These are phyloP conservation scores for Thunnus albacares DNA, from an alignment of 2,797 vertebrate species.

Conservation along the genomic window DNA sequence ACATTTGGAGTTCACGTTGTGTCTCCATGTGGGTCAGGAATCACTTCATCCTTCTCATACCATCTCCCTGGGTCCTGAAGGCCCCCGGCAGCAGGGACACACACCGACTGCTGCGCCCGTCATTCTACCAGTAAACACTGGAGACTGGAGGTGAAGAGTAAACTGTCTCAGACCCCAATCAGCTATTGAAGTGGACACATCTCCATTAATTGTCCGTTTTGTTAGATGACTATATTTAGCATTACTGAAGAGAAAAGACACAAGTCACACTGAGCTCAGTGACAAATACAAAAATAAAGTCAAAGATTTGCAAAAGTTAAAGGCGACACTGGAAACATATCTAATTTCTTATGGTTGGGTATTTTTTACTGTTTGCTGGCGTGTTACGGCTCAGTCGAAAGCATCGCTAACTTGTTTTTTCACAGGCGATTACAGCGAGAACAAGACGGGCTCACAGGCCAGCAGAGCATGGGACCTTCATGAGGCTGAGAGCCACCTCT, in stretches of 20 bases:
- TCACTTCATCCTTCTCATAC: neutral
- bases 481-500: conserved; percentile 77
- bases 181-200: neutral
- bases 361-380: conserved; percentile 63
- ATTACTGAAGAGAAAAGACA: conserved; percentile 9
- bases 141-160: neutral
- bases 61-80: neutral
- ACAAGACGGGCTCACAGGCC: conserved; percentile 79
- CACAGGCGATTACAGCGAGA: conserved; percentile 81
- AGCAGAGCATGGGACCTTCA: conserved; percentile 84
- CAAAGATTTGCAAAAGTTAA: conserved; percentile 51
- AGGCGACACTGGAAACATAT: conserved; percentile 68
- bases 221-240: conserved; percentile 1
- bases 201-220: neutral
- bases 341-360: conserved; percentile 79
- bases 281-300: conserved; percentile 44
- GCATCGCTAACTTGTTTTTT: conserved; percentile 84
- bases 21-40: neutral
- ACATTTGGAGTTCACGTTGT: neutral
- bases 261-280: conserved; percentile 27
- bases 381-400: conserved; percentile 60
- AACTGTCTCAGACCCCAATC: neutral
- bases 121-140: neutral
- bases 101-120: neutral
- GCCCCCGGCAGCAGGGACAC: neutral